Evolutionary conservation across 2,888 invertebrate species (phyloP).

Genomic region (Chrysina gloriosa): DNA sequence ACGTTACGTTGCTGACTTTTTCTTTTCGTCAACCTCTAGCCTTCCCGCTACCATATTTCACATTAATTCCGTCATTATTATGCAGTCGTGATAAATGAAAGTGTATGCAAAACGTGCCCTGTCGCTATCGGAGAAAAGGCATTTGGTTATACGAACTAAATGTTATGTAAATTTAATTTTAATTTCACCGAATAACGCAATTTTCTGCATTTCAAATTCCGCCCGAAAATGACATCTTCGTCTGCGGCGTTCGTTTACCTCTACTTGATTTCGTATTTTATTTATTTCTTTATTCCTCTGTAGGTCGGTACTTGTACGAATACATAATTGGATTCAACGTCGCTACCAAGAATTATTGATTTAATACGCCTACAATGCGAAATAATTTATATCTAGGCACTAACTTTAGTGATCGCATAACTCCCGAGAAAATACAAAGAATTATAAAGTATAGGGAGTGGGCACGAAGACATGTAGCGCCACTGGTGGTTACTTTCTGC

Average conservation of each 20-base stretch:
- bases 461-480: too few species aligned
- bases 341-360: not conserved
- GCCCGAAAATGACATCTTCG: conserved; percentile 17
- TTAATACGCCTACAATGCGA: not conserved
- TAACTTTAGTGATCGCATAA: too few species aligned
- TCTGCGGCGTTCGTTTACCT: not conserved
- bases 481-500: too few species aligned
- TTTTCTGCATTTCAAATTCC: conserved; percentile 33
- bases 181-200: conserved; percentile 40
- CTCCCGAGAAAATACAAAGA: too few species aligned
- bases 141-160: conserved; percentile 34
- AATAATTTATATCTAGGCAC: too few species aligned
- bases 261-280: conserved; percentile 1
- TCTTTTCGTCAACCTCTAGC: not conserved
- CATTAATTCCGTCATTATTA: conserved; percentile 37
- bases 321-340: conserved; percentile 8
- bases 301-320: not conserved
- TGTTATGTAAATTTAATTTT: conserved; percentile 43
- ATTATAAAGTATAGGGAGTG: too few species aligned
- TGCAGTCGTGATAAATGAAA: conserved; percentile 35
- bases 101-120: conserved; percentile 28
- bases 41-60: conserved; percentile 22
- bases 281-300: not conserved
- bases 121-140: conserved; percentile 30
- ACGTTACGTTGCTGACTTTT: not conserved